Evolutionary conservation across 2,888 invertebrate species (phyloP).

Genomic region (Unio delphinus): DNA sequence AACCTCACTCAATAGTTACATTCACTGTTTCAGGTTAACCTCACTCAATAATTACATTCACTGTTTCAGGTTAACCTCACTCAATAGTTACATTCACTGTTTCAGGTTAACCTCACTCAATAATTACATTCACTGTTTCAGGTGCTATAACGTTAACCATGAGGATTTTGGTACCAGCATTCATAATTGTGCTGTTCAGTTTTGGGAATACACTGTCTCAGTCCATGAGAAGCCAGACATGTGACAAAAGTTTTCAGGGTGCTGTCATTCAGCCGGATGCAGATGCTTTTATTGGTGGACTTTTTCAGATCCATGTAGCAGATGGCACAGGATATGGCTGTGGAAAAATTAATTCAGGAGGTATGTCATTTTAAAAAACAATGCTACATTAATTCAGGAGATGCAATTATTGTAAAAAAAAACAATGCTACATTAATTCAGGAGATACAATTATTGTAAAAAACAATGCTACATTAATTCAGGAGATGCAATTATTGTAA

Average conservation of each 20-base stretch:
- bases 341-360: conserved; percentile 31
- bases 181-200: conserved; percentile 3
- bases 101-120: no score
- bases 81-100: no score
- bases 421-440: conserved; percentile 6
- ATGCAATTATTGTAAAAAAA: no score
- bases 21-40: no score
- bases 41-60: no score
- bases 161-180: no score
- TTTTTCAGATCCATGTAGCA: conserved; percentile 50
- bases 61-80: no score
- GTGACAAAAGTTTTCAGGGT: conserved; percentile 22
- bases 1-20: no score
- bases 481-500: conserved; percentile 9
- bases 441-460: conserved; percentile 9
- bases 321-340: conserved; percentile 43
- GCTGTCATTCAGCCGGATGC: conserved; percentile 52
- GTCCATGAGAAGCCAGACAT: conserved; percentile 36
- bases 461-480: conserved; percentile 5
- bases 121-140: no score
- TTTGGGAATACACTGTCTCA: conserved; percentile 19
- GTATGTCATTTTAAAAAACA: conserved; percentile 7
- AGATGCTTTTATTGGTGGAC: conserved; percentile 57
- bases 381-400: no score
- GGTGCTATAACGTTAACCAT: no score